phyloP scores from a whole-genome alignment of 1,140 invertebrate species.

The Drosophila varians region DNA sequence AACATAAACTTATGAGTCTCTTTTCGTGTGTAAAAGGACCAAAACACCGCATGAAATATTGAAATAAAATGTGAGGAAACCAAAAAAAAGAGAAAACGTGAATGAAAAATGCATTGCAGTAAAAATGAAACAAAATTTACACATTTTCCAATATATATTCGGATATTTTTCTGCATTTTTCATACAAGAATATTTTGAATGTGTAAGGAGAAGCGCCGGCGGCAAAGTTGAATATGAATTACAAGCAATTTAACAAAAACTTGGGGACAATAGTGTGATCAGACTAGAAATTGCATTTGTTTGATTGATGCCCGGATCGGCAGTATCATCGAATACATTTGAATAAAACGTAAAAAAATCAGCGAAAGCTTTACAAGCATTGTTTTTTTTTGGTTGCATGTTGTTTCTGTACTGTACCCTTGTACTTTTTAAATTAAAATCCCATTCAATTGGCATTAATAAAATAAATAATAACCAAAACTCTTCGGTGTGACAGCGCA shows the following conservation, averaged over 20 bases:
- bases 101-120: constrained; percentile 75
- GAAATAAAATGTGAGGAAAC: constrained; percentile 50
- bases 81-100: constrained; percentile 7
- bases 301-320: background rate
- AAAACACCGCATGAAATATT: constrained; percentile 59
- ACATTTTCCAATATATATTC: constrained; percentile 39
- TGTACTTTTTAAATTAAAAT: background rate
- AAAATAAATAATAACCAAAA: background rate
- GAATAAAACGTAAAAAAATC: background rate
- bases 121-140: constrained; percentile 57
- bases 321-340: background rate
- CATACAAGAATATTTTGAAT: constrained; percentile 24
- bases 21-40: constrained; percentile 10
- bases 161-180: constrained; percentile 45
- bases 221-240: constrained; percentile 30
- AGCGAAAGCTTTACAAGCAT: background rate
- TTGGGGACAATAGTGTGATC: background rate
- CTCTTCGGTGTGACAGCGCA: background rate
- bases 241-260: constrained; percentile 29
- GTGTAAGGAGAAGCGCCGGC: constrained; percentile 11
- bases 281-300: background rate
- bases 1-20: constrained; percentile 75
- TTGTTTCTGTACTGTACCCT: background rate
- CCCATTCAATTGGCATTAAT: constrained; percentile 1
- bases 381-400: background rate